Percentiles rank a stretch among this genome's conserved stretches.
phyloP scores from a whole-genome alignment of 2,113 vertebrate species.

The Barbus barbus region DNA sequence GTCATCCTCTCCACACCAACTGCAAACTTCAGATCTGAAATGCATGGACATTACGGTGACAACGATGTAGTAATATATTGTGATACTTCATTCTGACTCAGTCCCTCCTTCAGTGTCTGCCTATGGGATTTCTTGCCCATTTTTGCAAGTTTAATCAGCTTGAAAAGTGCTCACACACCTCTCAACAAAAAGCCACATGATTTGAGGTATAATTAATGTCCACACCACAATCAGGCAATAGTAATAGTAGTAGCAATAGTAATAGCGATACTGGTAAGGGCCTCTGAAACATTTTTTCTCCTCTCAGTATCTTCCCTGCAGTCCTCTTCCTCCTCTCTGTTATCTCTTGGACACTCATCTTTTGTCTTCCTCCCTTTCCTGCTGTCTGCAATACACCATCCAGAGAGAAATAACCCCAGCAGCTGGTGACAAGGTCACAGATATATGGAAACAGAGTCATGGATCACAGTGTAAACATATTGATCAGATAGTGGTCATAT shows the following conservation, averaged over 20 bases:
- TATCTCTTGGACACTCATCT: slow-evolving; percentile 52
- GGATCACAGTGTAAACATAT: slow-evolving; percentile 1
- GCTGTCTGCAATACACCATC: slow-evolving; percentile 14
- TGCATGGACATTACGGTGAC: neutral
- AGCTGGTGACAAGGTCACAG: neutral
- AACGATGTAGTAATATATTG: neutral
- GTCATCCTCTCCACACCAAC: neutral
- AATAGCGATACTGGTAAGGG: neutral
- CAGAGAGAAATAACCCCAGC: neutral
- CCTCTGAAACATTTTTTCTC: neutral
- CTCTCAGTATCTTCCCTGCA: slow-evolving; percentile 42
- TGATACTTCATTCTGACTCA: neutral
- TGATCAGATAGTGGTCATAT: neutral
- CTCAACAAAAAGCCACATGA: neutral
- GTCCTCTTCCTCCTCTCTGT: slow-evolving; percentile 48
- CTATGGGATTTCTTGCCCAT: neutral
- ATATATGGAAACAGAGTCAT: neutral
- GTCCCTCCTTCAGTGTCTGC: neutral
- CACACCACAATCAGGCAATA: neutral
- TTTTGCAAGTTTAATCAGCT: neutral
- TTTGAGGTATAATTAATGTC: neutral
- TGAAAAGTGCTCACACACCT: neutral
- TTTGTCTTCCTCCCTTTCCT: slow-evolving; percentile 39
- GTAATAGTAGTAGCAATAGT: neutral
- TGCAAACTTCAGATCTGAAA: neutral